phyloP scores from a whole-genome alignment of 2,888 invertebrate genomes.

The Phragmatobia fuliginosa region DNA sequence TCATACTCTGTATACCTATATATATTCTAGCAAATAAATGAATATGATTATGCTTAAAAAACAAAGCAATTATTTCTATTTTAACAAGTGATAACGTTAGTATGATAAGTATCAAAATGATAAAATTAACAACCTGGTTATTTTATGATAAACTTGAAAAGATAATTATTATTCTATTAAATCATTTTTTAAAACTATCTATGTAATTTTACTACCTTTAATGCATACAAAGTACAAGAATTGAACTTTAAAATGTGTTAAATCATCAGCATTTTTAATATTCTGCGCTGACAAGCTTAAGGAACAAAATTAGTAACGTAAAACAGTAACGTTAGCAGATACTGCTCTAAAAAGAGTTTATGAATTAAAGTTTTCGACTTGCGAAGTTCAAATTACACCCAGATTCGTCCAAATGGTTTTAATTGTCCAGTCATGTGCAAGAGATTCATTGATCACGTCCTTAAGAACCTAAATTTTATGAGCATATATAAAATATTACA shows the following conservation, averaged over 20 bases:
- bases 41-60: too few species aligned
- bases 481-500: neutral
- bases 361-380: neutral
- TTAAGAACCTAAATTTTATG: neutral
- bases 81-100: neutral
- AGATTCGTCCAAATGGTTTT: neutral
- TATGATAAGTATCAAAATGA: neutral
- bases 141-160: too few species aligned
- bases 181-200: too few species aligned
- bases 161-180: too few species aligned
- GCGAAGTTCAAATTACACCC: neutral
- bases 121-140: neutral
- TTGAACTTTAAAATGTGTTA: too few species aligned
- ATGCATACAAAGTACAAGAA: too few species aligned
- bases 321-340: neutral
- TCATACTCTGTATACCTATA: too few species aligned
- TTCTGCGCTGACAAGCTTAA: neutral
- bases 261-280: neutral
- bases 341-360: neutral
- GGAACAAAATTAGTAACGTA: too few species aligned
- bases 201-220: too few species aligned
- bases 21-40: too few species aligned
- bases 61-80: neutral
- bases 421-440: neutral
- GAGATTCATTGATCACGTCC: constrained; percentile 1